Conservation (phyloP, 2,113 vertebrate species). For the Amblyopsis rosae region DNA sequence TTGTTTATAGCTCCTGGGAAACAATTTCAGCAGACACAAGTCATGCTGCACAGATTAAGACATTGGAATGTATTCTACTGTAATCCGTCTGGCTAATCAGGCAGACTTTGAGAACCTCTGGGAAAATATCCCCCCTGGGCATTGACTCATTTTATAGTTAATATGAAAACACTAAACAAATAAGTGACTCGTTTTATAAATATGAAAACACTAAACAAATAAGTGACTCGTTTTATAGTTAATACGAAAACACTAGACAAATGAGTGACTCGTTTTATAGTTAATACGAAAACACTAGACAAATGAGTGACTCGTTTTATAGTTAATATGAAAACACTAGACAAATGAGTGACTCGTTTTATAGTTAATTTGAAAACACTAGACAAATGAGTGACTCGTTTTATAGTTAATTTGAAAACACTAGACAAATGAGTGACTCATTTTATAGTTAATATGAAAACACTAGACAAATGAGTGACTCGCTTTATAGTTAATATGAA, state of each 20-base stretch:
- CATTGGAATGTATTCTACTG: conserved; percentile 60
- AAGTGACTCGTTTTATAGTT: conserved; percentile 10
- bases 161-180: neutral
- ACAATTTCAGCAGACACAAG: conserved; percentile 46
- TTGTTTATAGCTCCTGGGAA: conserved; percentile 35
- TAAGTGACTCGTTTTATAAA: conserved; percentile 11
- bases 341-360: conserved; percentile 38
- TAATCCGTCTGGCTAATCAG: conserved; percentile 54
- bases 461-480: neutral
- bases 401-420: conserved; percentile 8
- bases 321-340: too few relatives aligned
- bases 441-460: conserved; percentile 17
- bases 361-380: conserved; percentile 2
- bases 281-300: too few relatives aligned
- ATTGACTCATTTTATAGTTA: conserved; percentile 27
- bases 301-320: too few relatives aligned
- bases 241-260: too few relatives aligned
- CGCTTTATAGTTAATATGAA: conserved; percentile 13
- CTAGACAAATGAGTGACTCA: too few relatives aligned
- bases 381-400: neutral
- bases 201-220: neutral
- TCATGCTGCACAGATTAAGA: conserved; percentile 73
- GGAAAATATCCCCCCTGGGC: conserved; percentile 37
- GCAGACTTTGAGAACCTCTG: conserved; percentile 20
- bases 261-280: too few relatives aligned